These are phyloP conservation scores for Lymantria monacha DNA, from an alignment of 2,888 invertebrate genomes.

Conservation along the genomic window DNA sequence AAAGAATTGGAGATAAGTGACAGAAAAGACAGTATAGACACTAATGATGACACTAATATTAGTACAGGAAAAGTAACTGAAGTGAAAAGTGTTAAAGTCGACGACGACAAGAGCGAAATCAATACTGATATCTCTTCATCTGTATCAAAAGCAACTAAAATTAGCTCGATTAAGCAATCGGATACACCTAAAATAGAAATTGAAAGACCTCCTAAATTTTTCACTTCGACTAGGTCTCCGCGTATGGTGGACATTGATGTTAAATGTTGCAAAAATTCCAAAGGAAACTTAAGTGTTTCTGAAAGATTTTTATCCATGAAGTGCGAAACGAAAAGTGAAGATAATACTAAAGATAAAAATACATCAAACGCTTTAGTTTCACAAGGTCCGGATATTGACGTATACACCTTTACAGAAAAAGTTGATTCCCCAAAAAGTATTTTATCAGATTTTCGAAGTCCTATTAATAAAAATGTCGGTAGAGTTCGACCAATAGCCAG, in stretches of 20 bases:
- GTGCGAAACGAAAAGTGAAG: conserved; percentile 62
- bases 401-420: conserved; percentile 76
- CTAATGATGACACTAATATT: conserved; percentile 9
- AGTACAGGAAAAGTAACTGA: conserved; percentile 11
- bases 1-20: conserved; percentile 16
- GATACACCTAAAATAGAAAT: conserved; percentile 64
- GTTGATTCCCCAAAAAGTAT: conserved; percentile 77
- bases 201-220: conserved; percentile 74
- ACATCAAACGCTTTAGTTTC: conserved; percentile 57
- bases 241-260: conserved; percentile 74
- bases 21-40: conserved; percentile 22
- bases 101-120: conserved; percentile 27
- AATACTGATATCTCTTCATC: conserved; percentile 20
- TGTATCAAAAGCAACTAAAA: conserved; percentile 25
- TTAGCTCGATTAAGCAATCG: conserved; percentile 26
- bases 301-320: conserved; percentile 72
- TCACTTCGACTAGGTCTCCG: conserved; percentile 69
- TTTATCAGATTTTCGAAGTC: conserved; percentile 68
- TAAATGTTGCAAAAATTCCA: conserved; percentile 72
- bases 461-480: conserved; percentile 66
- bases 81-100: conserved; percentile 10
- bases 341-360: conserved; percentile 57
- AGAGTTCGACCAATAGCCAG: conserved; percentile 75
- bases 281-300: conserved; percentile 71
- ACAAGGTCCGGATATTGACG: conserved; percentile 73